These are phyloP conservation scores for Takifugu rubripes DNA, from an alignment of 2,797 vertebrate species.

Conservation along the genomic window DNA sequence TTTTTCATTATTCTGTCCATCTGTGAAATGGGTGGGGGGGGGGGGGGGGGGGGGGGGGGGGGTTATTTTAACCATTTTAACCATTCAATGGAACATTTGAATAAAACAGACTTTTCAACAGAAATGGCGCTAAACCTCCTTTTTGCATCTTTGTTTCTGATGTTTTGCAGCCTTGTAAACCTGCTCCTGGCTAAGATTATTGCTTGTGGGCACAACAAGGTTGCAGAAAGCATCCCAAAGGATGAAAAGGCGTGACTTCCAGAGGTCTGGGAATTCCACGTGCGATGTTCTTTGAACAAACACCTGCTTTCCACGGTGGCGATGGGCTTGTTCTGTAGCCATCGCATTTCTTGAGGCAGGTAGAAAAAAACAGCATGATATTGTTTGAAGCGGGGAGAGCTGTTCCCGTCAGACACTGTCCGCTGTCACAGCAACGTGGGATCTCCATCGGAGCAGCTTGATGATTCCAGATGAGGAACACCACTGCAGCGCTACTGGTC, in stretches of 20 bases:
- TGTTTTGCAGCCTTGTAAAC: slow-evolving; percentile 49
- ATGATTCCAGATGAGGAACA: too few relatives aligned
- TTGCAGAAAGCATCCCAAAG: slow-evolving; percentile 69
- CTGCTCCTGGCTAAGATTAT: slow-evolving; percentile 41
- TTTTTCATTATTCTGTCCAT: too few relatives aligned
- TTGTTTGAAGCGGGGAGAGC: slow-evolving; percentile 64
- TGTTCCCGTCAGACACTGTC: slow-evolving; percentile 58
- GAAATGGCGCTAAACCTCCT: neutral
- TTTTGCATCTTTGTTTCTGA: neutral
- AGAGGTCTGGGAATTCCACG: slow-evolving; percentile 61
- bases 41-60: too few relatives aligned
- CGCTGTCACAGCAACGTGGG: slow-evolving; percentile 53
- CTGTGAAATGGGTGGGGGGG: too few relatives aligned
- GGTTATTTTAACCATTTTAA: too few relatives aligned
- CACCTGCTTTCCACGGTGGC: slow-evolving; percentile 74
- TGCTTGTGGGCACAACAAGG: slow-evolving; percentile 58
- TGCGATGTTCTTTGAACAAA: slow-evolving; percentile 79
- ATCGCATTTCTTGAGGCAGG: slow-evolving; percentile 71
- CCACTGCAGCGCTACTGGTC: too few relatives aligned
- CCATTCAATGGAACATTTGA: neutral
- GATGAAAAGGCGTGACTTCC: slow-evolving; percentile 75
- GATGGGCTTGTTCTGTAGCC: slow-evolving; percentile 34
- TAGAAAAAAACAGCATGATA: slow-evolving; percentile 65
- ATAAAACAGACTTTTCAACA: neutral
- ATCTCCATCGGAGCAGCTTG: too few relatives aligned